phyloP scores from a whole-genome alignment of 2,113 vertebrate species.

The Bungarus multicinctus region DNA sequence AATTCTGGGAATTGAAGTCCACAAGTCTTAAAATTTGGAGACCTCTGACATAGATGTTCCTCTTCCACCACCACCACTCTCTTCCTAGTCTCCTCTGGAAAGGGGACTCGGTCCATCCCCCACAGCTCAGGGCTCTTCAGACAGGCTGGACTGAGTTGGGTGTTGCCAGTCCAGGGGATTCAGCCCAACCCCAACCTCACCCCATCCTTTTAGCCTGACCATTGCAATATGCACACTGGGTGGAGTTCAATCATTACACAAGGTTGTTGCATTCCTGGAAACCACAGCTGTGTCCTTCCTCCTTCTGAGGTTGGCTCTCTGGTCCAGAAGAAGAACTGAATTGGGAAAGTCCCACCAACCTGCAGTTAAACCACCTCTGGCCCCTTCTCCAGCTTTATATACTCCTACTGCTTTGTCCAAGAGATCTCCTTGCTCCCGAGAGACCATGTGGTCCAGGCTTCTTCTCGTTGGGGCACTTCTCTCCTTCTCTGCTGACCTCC shows the following conservation, averaged over 20 bases:
- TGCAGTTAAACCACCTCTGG: not conserved
- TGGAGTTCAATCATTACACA: not conserved
- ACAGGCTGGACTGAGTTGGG: too few relatives aligned
- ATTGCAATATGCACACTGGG: too few relatives aligned
- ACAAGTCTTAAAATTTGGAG: too few relatives aligned
- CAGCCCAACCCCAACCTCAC: too few relatives aligned
- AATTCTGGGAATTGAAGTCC: too few relatives aligned
- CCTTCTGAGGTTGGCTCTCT: not conserved
- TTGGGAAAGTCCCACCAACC: not conserved
- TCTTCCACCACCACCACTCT: not conserved
- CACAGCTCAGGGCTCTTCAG: too few relatives aligned
- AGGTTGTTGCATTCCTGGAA: not conserved
- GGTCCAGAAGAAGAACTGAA: not conserved
- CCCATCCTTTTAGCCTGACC: too few relatives aligned
- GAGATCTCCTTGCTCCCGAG: not conserved
- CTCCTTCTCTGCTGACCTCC: not conserved
- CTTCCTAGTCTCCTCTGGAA: not conserved
- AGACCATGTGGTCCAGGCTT: not conserved
- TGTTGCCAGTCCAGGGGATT: too few relatives aligned
- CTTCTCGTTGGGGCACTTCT: not conserved
- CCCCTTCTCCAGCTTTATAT: not conserved
- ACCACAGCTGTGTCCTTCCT: not conserved
- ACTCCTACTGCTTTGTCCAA: not conserved
- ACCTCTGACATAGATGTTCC: not conserved
- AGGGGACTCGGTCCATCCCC: not conserved